These are phyloP conservation scores for Muscicapa striata DNA, from an alignment of 2,797 vertebrate species.

Conservation along the genomic window DNA sequence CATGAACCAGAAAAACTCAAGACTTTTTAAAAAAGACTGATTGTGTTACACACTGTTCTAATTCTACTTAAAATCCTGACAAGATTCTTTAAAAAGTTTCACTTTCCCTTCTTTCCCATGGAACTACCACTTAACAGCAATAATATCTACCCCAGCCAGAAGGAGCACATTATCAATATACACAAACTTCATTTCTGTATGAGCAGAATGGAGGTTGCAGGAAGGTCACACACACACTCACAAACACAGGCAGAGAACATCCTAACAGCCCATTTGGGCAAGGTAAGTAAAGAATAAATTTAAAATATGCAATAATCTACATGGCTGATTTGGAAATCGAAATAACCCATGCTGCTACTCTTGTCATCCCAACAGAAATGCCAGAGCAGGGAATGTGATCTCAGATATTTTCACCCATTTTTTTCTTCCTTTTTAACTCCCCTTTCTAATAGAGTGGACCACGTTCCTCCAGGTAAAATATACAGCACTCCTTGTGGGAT, in stretches of 20 bases:
- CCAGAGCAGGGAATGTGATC: not conserved
- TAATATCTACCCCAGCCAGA: not conserved
- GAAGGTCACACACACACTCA: not conserved
- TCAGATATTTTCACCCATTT: not conserved
- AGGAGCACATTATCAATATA: not conserved
- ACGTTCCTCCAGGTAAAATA: not conserved
- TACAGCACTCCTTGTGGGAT: not conserved
- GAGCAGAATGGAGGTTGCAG: not conserved
- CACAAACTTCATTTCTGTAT: not conserved
- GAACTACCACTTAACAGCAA: not conserved
- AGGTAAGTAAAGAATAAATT: not conserved
- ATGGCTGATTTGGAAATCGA: not conserved
- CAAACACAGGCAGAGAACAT: not conserved
- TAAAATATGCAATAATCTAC: not conserved
- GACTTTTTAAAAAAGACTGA: not conserved
- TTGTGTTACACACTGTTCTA: not conserved
- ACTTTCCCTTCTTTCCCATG: not conserved
- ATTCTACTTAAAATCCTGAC: not conserved
- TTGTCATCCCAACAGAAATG: not conserved
- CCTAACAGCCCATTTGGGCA: not conserved
- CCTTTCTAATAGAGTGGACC: not conserved
- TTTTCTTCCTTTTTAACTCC: not conserved
- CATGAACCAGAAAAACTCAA: not conserved
- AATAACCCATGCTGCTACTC: not conserved
- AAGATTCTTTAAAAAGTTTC: not conserved